Conservation (phyloP, 2,888 invertebrate genomes). For the Perithous albicinctus region DNA sequence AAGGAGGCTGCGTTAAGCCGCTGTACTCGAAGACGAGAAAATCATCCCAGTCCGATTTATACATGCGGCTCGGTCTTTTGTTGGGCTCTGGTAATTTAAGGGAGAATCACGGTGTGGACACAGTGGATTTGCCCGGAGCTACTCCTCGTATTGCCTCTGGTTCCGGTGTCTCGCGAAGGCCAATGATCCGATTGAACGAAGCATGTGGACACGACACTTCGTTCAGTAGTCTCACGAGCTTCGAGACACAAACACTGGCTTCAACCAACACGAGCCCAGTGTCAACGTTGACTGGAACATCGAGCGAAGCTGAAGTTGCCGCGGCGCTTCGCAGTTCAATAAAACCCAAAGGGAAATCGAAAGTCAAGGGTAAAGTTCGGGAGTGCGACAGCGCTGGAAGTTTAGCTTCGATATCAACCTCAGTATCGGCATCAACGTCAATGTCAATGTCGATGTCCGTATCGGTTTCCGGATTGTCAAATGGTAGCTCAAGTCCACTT, state of each 20-base stretch:
- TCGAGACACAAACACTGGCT: slow-evolving; percentile 88
- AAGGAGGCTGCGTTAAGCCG: slow-evolving; percentile 89
- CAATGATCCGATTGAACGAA: slow-evolving; percentile 71
- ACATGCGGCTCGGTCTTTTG: slow-evolving; percentile 93
- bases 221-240: slow-evolving; percentile 86
- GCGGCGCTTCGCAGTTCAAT: slow-evolving; percentile 83
- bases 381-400: slow-evolving; percentile 90
- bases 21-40: slow-evolving; percentile 84
- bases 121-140: slow-evolving; percentile 77
- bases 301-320: slow-evolving; percentile 88
- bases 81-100: slow-evolving; percentile 89
- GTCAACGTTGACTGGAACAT: slow-evolving; percentile 95
- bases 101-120: slow-evolving; percentile 82
- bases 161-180: slow-evolving; percentile 69
- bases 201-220: slow-evolving; percentile 83
- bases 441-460: slow-evolving; percentile 89
- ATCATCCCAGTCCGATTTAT: slow-evolving; percentile 91
- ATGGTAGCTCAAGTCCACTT: slow-evolving; percentile 92
- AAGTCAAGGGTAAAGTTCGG: slow-evolving; percentile 76
- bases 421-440: slow-evolving; percentile 82
- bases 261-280: slow-evolving; percentile 95
- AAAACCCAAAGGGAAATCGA: slow-evolving; percentile 83
- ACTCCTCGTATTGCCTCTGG: slow-evolving; percentile 57
- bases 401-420: slow-evolving; percentile 84
- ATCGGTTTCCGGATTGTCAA: slow-evolving; percentile 91